A percentile compares a stretch with the other conserved stretches of the same genome.
phyloP scores from a whole-genome alignment of 2,888 invertebrate genomes.

The Troides helena region DNA sequence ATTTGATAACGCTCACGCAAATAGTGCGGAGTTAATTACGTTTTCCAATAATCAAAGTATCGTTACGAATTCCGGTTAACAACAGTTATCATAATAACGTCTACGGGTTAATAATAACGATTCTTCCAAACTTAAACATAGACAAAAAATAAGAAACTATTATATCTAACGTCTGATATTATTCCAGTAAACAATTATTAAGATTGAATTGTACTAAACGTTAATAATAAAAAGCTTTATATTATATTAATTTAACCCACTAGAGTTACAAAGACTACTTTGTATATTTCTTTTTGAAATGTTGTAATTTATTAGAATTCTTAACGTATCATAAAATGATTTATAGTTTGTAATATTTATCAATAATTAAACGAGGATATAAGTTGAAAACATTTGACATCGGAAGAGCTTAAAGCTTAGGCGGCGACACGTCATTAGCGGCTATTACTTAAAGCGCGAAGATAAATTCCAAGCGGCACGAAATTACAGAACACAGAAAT shows the following conservation, averaged over 20 bases:
- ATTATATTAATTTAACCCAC: too few species aligned
- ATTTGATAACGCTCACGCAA: not conserved
- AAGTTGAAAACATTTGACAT: conserved; percentile 36
- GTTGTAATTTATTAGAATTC: not conserved
- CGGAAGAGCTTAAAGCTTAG: conserved; percentile 16
- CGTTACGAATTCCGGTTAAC: not conserved
- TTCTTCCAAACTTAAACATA: not conserved
- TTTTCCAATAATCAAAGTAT: not conserved
- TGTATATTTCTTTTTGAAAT: too few species aligned
- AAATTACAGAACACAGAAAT: conserved; percentile 51
- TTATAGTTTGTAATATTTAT: not conserved
- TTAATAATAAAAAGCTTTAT: too few species aligned
- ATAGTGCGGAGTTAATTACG: not conserved
- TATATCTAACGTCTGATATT: not conserved
- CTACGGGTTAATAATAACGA: not conserved
- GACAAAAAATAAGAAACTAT: not conserved
- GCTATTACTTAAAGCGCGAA: conserved; percentile 55
- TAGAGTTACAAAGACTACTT: too few species aligned
- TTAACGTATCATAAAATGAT: not conserved
- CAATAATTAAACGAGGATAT: conserved; percentile 3
- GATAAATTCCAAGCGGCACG: conserved; percentile 43
- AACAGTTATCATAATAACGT: not conserved
- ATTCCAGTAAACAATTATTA: too few species aligned
- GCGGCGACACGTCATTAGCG: conserved; percentile 37
- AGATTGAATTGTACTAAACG: too few species aligned